A percentile compares a stretch with the other conserved stretches of the same genome.
Conservation (phyloP, 2,888 invertebrate genomes). For the Campoplex nolae region DNA sequence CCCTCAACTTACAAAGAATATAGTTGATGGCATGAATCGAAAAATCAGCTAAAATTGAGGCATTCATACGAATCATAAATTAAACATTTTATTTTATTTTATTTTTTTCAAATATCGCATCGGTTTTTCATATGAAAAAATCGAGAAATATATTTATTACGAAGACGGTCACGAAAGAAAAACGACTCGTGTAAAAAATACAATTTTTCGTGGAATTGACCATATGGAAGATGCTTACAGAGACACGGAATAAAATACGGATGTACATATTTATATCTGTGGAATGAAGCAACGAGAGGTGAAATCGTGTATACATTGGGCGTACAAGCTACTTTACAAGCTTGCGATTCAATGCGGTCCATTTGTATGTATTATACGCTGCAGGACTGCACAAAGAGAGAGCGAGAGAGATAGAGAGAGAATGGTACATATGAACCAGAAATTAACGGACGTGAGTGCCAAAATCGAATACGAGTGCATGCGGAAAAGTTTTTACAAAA, state of each 20-base stretch:
- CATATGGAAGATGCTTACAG: background rate
- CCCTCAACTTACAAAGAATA: no score
- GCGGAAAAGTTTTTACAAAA: background rate
- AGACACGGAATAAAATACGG: background rate
- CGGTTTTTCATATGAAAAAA: no score
- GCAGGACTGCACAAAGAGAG: conserved; percentile 8
- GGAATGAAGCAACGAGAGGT: conserved; percentile 25
- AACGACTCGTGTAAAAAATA: background rate
- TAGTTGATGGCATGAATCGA: no score
- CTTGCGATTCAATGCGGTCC: conserved; percentile 24
- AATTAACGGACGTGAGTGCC: background rate
- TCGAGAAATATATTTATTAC: no score
- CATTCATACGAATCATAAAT: no score
- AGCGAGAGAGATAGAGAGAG: background rate
- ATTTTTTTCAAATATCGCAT: no score
- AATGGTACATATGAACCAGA: background rate
- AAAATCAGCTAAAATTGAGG: no score
- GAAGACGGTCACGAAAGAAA: background rate
- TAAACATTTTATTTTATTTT: no score
- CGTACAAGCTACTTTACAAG: conserved; percentile 52
- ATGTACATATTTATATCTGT: background rate
- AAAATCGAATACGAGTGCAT: background rate
- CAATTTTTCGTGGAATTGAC: background rate
- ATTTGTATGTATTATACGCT: background rate
- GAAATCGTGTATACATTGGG: conserved; percentile 50